Evolutionary conservation across 2,797 vertebrate genomes (phyloP), one percentile per base, ranked within the genome.

Genomic region (Anableps anableps): DNA sequence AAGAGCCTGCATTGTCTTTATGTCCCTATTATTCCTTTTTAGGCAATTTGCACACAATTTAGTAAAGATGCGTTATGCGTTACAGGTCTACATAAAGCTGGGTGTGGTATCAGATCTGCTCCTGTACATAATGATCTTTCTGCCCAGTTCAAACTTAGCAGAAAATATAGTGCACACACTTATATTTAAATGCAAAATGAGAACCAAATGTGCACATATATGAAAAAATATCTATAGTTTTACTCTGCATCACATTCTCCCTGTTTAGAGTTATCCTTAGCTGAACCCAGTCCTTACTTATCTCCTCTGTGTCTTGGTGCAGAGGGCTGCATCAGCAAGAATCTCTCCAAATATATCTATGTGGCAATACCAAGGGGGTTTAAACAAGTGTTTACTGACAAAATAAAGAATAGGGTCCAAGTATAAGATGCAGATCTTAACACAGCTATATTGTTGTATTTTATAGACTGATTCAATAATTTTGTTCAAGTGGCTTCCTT

Each of bases 271-370:
- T n/a, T 87, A 76, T 90, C 86, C 89, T 89, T 13, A 88, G 75
- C 62, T 91, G 87, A 93, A 92, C 89, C 75, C 81, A 50, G 38
- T 62, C 88, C 87, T 43, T 84, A 76, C 60, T 78, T 70, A 83
- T 76, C 77, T 75, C 77, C 73, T 76, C 77, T 60, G 50, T 81
- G 53, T 84, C 84, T 86, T 83, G 78, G 85, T 92, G 92, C 92
- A 94, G 88, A 93, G 85, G 80, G 81, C 89, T 91, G 92, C 91
- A 91, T 94, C 94, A 95, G 94, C 94, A 89, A 78, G 75, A 92
- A 84, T 83, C 86, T 86, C 88, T 91, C 83, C 82, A 92, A 84
- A 87, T 83, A 70, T 48, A 89, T 86, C 82, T 70, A 81, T 80
- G 84, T 84, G 80, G 77, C 74, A 84, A 86, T 78, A 70, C 74